phyloP scores from a whole-genome alignment of 2,113 vertebrate genomes.

The Castor canadensis region DNA sequence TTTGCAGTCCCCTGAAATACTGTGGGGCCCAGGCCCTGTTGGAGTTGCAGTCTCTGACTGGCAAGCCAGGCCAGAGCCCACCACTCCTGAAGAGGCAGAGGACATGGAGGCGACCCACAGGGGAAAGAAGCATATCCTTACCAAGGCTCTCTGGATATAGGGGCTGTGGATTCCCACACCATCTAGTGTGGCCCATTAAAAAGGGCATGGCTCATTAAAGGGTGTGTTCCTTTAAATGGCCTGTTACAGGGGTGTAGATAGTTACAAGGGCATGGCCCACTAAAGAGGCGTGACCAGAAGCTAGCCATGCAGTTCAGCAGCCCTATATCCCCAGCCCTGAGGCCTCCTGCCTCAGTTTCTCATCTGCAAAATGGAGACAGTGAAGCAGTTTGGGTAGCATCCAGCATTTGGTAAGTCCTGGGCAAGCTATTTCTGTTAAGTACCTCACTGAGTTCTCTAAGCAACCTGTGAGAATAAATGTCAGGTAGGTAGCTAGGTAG shows the following conservation, averaged over 20 bases:
- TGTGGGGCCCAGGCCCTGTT: not conserved
- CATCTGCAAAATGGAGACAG: too few relatives aligned
- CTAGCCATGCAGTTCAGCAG: not conserved
- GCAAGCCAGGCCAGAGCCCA: not conserved
- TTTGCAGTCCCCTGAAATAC: not conserved
- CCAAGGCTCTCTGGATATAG: too few relatives aligned
- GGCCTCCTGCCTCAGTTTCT: too few relatives aligned
- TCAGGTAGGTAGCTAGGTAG: too few relatives aligned
- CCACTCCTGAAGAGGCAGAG: too few relatives aligned
- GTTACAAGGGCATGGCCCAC: fast-evolving
- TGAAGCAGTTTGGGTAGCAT: not conserved
- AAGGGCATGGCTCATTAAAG: fast-evolving
- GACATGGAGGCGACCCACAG: not conserved
- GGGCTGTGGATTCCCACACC: too few relatives aligned
- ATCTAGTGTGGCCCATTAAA: too few relatives aligned
- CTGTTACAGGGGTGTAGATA: too few relatives aligned
- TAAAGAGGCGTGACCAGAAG: not conserved
- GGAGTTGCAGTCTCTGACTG: fast-evolving
- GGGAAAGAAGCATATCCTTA: fast-evolving
- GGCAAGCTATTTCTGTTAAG: not conserved
- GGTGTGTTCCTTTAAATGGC: too few relatives aligned
- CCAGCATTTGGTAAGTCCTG: not conserved
- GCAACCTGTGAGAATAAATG: not conserved
- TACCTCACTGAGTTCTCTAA: not conserved
- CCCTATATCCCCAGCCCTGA: too few relatives aligned